Conservation (phyloP, 2,797 vertebrate species). For the Xiphophorus birchmanni region DNA sequence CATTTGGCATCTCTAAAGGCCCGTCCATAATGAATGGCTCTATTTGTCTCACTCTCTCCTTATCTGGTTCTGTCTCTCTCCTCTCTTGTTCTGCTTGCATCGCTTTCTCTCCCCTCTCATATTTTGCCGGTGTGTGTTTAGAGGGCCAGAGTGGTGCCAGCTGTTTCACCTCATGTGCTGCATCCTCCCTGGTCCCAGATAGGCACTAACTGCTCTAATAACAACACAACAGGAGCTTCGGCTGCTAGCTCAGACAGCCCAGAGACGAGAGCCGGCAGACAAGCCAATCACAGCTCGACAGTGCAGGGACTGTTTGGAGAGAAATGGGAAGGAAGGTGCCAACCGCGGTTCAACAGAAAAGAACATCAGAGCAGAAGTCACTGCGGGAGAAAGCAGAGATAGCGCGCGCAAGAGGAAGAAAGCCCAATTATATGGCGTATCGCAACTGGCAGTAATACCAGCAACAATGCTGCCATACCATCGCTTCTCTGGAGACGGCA, state of each 20-base stretch:
- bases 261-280: conserved; percentile 36
- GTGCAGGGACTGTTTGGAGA: conserved; percentile 58
- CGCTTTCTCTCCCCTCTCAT: conserved; percentile 22
- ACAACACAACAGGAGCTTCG: conserved; percentile 66
- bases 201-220: conserved; percentile 72
- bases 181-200: conserved; percentile 54
- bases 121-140: conserved; percentile 41
- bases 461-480: conserved; percentile 51
- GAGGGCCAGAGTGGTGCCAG: conserved; percentile 72
- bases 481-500: conserved; percentile 53
- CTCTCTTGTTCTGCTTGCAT: conserved; percentile 42
- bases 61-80: conserved; percentile 52
- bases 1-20: conserved; percentile 77
- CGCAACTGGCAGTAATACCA: conserved; percentile 59
- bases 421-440: conserved; percentile 68
- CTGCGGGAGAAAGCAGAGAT: conserved; percentile 45
- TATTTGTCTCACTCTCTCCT: conserved; percentile 67
- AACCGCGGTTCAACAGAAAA: conserved; percentile 61
- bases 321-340: conserved; percentile 57
- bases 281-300: conserved; percentile 60
- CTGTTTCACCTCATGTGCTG: conserved; percentile 69
- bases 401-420: conserved; percentile 48
- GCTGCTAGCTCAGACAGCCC: conserved; percentile 59
- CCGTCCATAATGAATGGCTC: conserved; percentile 81
- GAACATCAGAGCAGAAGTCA: conserved; percentile 71